phyloP scores from a whole-genome alignment of 2,797 vertebrate genomes.

The Odontamblyopus lacepedii region DNA sequence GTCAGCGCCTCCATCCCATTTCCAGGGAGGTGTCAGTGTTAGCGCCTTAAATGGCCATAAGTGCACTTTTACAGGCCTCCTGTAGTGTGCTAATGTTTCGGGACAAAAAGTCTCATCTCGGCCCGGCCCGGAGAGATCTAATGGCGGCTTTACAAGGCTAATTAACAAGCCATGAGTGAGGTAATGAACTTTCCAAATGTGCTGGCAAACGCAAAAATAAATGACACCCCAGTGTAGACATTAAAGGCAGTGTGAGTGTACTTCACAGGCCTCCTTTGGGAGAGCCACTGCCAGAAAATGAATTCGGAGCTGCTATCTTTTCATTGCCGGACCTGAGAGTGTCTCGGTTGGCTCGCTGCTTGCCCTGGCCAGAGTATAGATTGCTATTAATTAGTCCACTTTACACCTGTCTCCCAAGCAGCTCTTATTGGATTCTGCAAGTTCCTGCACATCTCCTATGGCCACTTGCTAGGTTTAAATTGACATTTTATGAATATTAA shows the following conservation, averaged over 20 bases:
- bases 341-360: constrained; percentile 66
- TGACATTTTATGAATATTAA: constrained; percentile 72
- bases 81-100: constrained; percentile 71
- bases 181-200: constrained; percentile 81
- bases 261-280: constrained; percentile 72
- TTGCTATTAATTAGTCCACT: constrained; percentile 80
- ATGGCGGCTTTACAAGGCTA: constrained; percentile 81
- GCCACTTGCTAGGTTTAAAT: constrained; percentile 61
- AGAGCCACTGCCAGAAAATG: constrained; percentile 73
- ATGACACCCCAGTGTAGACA: constrained; percentile 74
- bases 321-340: constrained; percentile 77
- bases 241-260: constrained; percentile 74
- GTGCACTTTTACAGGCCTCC: constrained; percentile 64
- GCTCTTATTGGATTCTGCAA: constrained; percentile 67
- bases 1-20: constrained; percentile 39
- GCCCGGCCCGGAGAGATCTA: constrained; percentile 73
- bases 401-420: constrained; percentile 75
- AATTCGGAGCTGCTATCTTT: constrained; percentile 79
- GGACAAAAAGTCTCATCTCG: constrained; percentile 75
- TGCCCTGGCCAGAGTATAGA: constrained; percentile 73
- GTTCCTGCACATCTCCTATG: constrained; percentile 63
- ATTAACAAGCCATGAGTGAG: constrained; percentile 81
- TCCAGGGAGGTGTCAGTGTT: constrained; percentile 61
- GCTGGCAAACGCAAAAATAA: constrained; percentile 77
- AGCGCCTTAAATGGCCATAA: constrained; percentile 51